Percentiles rank a stretch among this genome's conserved stretches.
phyloP scores from a whole-genome alignment of 92 coral and sea anemone genomes.

The Zoanthus sansibaricus region DNA sequence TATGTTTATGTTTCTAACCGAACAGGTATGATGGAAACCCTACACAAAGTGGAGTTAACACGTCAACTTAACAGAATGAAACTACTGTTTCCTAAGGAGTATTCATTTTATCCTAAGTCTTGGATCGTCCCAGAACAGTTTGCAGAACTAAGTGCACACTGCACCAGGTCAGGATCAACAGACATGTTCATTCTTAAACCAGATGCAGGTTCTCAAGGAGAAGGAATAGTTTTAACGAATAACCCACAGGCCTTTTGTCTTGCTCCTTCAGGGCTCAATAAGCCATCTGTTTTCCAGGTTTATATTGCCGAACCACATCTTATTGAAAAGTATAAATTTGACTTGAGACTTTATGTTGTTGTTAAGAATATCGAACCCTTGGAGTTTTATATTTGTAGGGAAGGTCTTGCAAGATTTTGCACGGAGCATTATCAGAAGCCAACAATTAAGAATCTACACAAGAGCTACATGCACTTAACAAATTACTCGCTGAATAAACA shows the following conservation, averaged over 20 bases:
- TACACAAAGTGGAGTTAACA: conserved; percentile 82
- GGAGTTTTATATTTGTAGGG: conserved; percentile 82
- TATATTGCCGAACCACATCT: conserved; percentile 78
- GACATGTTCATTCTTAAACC: conserved; percentile 78
- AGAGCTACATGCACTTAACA: conserved; percentile 84
- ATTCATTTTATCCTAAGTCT: conserved; percentile 82
- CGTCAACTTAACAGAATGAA: conserved; percentile 83
- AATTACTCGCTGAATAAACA: conserved; percentile 85
- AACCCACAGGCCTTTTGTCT: conserved; percentile 72
- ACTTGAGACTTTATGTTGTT: conserved; percentile 83
- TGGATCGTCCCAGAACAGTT: conserved; percentile 90
- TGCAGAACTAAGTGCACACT: conserved; percentile 68
- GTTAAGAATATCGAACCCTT: conserved; percentile 81
- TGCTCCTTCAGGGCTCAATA: conserved; percentile 64
- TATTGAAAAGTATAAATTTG: conserved; percentile 84
- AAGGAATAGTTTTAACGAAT: conserved; percentile 80
- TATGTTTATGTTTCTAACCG: not conserved
- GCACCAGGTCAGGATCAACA: conserved; percentile 49
- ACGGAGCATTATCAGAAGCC: conserved; percentile 83
- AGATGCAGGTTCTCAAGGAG: conserved; percentile 90
- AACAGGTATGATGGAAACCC: conserved; percentile 81
- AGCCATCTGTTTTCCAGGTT: conserved; percentile 77
- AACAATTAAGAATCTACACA: conserved; percentile 74
- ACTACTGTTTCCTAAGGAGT: conserved; percentile 78
- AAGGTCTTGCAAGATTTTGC: conserved; percentile 90